Evolutionary conservation across 2,888 invertebrate genomes (phyloP).

Genomic region (Eupithecia subfuscata): DNA sequence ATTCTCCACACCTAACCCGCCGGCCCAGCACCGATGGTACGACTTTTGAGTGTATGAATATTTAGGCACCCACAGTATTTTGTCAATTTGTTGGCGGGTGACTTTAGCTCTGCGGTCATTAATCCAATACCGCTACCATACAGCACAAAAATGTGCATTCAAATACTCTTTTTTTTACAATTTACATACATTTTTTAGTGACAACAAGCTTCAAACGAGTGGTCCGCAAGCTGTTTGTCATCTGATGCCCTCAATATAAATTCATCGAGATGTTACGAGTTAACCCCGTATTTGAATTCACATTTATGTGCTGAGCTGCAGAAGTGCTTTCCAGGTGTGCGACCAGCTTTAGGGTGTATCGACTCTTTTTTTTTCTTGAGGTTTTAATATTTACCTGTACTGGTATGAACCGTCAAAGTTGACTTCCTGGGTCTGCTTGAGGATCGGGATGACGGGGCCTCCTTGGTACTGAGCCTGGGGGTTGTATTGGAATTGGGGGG

Average conservation of each 20-base stretch:
- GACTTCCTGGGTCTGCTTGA: slow-evolving; percentile 82
- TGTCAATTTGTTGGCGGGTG: neutral
- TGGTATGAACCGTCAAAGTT: slow-evolving; percentile 85
- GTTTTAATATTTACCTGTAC: slow-evolving; percentile 77
- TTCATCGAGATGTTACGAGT: no score
- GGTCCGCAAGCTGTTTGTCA: no score
- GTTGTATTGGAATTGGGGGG: slow-evolving; percentile 64
- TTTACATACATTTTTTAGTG: no score
- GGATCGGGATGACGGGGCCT: slow-evolving; percentile 81
- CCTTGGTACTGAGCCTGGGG: slow-evolving; percentile 65
- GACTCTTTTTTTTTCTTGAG: neutral
- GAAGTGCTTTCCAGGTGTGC: no score
- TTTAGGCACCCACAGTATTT: neutral
- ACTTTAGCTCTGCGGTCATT: no score
- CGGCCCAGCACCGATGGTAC: neutral
- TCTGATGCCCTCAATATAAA: no score
- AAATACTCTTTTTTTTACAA: no score
- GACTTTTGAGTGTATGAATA: neutral
- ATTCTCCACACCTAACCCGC: neutral
- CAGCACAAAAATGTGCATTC: no score
- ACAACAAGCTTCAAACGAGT: no score
- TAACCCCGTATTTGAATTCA: no score
- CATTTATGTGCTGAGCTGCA: no score
- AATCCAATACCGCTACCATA: no score
- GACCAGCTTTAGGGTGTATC: neutral